Base-by-base conservation (phyloP, 2,113 vertebrate genomes). In the Brachirus orientalis region DNA sequence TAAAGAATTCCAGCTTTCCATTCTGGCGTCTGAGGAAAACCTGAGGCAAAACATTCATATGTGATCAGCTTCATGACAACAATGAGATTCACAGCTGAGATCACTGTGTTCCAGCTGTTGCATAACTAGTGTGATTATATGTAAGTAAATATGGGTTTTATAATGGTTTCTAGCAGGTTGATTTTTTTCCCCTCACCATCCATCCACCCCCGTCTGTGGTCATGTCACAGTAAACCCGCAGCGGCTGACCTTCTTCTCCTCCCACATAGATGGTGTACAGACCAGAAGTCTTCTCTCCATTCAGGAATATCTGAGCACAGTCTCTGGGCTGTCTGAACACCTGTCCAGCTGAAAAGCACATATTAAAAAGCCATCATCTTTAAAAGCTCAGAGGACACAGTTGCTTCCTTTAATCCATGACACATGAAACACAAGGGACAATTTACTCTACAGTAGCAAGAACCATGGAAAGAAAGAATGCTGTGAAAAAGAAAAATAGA, bases 221-320 rank as follows among this genome's bases (percentile, higher is more conserved):
- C 97, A 99, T 98, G 92, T 99, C 97, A 0, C 97, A 99, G 92
- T 93, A 98, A 19, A 96, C 96, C 78, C 94, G 90, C 63, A 95
- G 58, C 3, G 95, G 88, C 82, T 95, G 95, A 19, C 89, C 81
- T 66, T 94, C 93, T 60, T 96, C 89, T 6, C 96, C 95, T 0
- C 91, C 94, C 69, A 96, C 71, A 63, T 96, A 97, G 66, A 98
- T 80, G 1, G 94, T 96, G 77, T 96, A 95, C 54, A 95, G 84
- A 12, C 97, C 96, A 12, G 96, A 96, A 58, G 87, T 69, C 0
- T 84, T 88, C 78, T 98, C 96, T 40, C 96, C 97, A 0, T 98
- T 98, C 75, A 96, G 79, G 13, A 98, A 90, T 7, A 94, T 90
- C 85, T 99, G 95, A 63, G 95, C 95, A 48, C 97, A 99, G 88